Evolutionary conservation across 2,797 vertebrate species (phyloP).

Genomic region (Clarias fuscus): DNA sequence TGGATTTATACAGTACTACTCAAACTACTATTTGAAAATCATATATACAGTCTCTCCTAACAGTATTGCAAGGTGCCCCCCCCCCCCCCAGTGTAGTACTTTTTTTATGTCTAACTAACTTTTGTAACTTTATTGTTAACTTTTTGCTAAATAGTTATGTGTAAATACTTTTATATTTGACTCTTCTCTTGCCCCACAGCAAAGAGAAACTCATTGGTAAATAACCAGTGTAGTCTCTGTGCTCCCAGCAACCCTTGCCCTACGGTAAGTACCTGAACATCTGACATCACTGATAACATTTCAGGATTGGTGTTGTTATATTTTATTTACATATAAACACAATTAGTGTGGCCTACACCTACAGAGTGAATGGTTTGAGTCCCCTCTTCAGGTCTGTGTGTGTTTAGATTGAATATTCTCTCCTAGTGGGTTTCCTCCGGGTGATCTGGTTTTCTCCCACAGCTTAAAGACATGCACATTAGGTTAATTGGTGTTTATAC

Average conservation of each 20-base stretch:
- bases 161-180: constrained; percentile 75
- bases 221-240: constrained; percentile 83
- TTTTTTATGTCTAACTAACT: too few species aligned
- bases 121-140: too few species aligned
- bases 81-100: too few species aligned
- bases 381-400: too few species aligned
- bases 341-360: too few species aligned
- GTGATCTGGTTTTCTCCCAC: too few species aligned
- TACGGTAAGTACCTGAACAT: constrained; percentile 64
- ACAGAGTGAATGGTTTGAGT: too few species aligned
- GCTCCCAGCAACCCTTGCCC: constrained; percentile 85
- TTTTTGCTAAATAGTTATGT: too few species aligned
- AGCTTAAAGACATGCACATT: too few species aligned
- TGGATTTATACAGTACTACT: background rate
- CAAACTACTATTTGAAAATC: background rate
- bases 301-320: background rate
- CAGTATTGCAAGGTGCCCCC: background rate
- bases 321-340: background rate
- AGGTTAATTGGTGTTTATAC: too few species aligned
- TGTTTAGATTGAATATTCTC: too few species aligned
- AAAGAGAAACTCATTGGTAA: constrained; percentile 92
- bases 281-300: background rate
- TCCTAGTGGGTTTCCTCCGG: too few species aligned
- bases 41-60: background rate
- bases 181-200: constrained; percentile 69